Evolutionary conservation across 23 tunicate genomes (phyloP).

Genomic region (Phallusia fumigata): DNA sequence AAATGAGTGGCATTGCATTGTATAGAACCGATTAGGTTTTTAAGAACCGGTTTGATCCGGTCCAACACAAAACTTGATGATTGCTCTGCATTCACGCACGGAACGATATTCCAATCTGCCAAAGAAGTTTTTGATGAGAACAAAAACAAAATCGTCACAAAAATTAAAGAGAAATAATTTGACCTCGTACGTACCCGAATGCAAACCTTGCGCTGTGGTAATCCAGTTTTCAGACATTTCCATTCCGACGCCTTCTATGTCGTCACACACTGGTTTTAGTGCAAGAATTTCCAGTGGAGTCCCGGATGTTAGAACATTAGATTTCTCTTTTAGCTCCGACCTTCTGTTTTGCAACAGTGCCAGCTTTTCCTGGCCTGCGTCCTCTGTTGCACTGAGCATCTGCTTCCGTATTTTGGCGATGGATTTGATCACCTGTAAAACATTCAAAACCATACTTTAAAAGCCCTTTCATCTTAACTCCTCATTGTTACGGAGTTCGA

Average conservation of each 20-base stretch:
- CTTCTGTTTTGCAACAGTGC: neutral
- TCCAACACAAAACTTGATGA: neutral
- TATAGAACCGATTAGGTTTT: neutral
- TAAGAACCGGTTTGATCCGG: conserved; percentile 8
- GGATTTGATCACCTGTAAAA: neutral
- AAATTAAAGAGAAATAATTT: too few species aligned
- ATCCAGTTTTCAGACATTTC: neutral
- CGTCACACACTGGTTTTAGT: conserved; percentile 7
- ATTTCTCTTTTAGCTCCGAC: neutral
- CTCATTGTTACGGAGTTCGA: too few species aligned
- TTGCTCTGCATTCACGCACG: neutral
- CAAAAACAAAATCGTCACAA: too few species aligned
- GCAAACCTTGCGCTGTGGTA: neutral
- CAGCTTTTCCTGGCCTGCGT: neutral
- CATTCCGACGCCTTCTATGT: neutral
- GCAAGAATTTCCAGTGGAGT: conserved; percentile 26
- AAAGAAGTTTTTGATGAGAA: neutral
- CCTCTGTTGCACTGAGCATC: neutral
- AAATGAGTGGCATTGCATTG: neutral
- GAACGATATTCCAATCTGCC: neutral
- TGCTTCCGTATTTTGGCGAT: conserved; percentile 5
- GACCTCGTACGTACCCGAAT: too few species aligned
- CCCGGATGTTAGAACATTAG: conserved; percentile 3
- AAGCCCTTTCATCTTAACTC: too few species aligned
- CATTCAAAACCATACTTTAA: too few species aligned